Conservation (phyloP, 30 jellyfish, hydroid and myxozoan species). For the Hydra vulgaris region DNA sequence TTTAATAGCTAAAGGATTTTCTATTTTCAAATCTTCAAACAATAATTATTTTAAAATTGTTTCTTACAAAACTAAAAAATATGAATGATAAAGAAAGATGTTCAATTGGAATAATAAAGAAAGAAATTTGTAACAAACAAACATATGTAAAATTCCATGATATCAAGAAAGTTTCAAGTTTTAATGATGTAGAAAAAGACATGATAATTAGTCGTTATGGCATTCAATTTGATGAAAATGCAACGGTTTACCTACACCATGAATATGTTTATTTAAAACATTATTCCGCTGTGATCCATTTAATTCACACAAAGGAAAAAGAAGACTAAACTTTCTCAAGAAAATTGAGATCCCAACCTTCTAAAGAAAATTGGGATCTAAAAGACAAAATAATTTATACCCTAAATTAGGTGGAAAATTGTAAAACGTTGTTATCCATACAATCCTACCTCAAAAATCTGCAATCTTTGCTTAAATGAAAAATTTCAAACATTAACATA, state of each 20-base stretch:
- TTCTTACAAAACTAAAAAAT: not conserved
- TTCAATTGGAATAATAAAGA: not conserved
- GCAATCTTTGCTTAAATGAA: too few species aligned
- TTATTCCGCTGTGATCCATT: too few species aligned
- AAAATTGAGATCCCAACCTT: too few species aligned
- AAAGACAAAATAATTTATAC: too few species aligned
- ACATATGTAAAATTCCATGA: not conserved
- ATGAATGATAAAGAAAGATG: not conserved
- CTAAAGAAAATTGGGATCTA: too few species aligned
- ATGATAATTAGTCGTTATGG: not conserved
- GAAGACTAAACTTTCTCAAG: too few species aligned
- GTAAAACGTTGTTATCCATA: too few species aligned
- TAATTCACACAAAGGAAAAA: too few species aligned
- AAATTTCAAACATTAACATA: too few species aligned
- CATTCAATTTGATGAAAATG: not conserved
- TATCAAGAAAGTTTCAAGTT: not conserved
- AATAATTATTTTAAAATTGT: not conserved
- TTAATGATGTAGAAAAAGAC: not conserved
- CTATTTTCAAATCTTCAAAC: not conserved
- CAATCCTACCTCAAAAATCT: too few species aligned
- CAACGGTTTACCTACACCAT: not conserved
- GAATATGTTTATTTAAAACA: not conserved
- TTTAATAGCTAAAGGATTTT: not conserved
- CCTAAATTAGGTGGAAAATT: too few species aligned
- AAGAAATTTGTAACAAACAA: not conserved